Evolutionary conservation across 2,113 vertebrate genomes (phyloP), one percentile per base, ranked within the genome.

Genomic region (Grus americana): DNA sequence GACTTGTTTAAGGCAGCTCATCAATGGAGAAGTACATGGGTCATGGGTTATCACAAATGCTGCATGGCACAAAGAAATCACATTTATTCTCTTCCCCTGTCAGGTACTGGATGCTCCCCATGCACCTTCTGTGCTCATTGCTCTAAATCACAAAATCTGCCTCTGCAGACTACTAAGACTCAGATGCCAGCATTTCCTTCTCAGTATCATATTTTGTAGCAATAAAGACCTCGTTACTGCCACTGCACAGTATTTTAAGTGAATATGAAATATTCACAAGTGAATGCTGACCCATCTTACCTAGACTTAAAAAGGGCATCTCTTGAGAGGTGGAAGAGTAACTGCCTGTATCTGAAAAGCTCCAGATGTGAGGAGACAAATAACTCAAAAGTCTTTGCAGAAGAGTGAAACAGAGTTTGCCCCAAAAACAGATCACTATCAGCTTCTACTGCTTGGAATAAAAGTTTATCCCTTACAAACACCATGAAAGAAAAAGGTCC

Each of bases 1-100:
- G 14, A 73, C 46, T 40, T 29, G 13, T 61, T 62, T 29, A 83
- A 73, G 23, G 27, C 34, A 88, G n/a, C 11, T 92, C 18, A 34
- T 27, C 36, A 32, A 9, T 4, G 8, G 12, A 54, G 18, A 71
- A 52, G 32, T 15, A 47, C 0, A 0, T 18, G 78, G 44, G 27
- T 54, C 0, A 0, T 18, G 78, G 44, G 30, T 58, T 29, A 72
- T 34, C 57, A 46, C 50, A 76, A 59, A 79, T 12, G 27, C 44
- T 30, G 24, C 54, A 36, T 0, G 12, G 67, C 36, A 70, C 40
- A 50, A 59, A 27, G 22, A 46, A 66, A 46, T 40, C 24, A 79
- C 49, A 61, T 59, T 52, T 50, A 15, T 49, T 73, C 36, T 70
- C 57, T 59, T 71, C 30, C 9, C 4, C 34, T 52, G 2, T 18